A percentile compares a stretch with the other conserved stretches of the same genome.
phyloP scores from a whole-genome alignment of 2,113 vertebrate genomes.

The Petrocephalus zakoni region DNA sequence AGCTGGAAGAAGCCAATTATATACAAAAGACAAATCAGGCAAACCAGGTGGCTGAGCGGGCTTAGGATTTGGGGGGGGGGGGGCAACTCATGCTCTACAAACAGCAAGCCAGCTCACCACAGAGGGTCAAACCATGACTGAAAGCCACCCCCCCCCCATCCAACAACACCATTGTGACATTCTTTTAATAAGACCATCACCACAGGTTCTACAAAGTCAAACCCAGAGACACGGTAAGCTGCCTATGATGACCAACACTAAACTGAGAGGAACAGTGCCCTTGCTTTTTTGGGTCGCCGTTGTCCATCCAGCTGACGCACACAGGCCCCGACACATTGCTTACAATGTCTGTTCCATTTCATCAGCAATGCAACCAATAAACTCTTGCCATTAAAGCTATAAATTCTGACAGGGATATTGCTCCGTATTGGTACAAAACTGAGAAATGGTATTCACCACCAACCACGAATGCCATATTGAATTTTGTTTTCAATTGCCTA shows the following conservation, averaged over 20 bases:
- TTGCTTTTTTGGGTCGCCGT: not conserved
- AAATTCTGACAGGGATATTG: not conserved
- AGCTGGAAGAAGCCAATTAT: not conserved
- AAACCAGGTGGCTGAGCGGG: not conserved
- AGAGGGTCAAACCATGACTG: not conserved
- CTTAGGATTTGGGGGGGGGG: not conserved
- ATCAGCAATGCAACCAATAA: not conserved
- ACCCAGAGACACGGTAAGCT: not conserved
- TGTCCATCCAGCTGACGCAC: not conserved
- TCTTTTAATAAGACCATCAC: not conserved
- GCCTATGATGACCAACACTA: not conserved
- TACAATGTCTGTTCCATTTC: not conserved
- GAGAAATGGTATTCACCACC: not conserved
- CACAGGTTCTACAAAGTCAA: not conserved
- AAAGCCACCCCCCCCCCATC: not conserved
- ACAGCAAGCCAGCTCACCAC: not conserved
- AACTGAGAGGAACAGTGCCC: not conserved
- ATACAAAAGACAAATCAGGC: slow-evolving; percentile 6
- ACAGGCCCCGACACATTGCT: not conserved
- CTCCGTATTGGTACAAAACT: not conserved
- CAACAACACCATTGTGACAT: not conserved
- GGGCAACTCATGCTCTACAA: not conserved
- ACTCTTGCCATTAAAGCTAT: not conserved
- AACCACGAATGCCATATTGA: not conserved
- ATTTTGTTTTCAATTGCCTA: not conserved